phyloP scores from a whole-genome alignment of 2,113 vertebrate species.

The Engystomops pustulosus region DNA sequence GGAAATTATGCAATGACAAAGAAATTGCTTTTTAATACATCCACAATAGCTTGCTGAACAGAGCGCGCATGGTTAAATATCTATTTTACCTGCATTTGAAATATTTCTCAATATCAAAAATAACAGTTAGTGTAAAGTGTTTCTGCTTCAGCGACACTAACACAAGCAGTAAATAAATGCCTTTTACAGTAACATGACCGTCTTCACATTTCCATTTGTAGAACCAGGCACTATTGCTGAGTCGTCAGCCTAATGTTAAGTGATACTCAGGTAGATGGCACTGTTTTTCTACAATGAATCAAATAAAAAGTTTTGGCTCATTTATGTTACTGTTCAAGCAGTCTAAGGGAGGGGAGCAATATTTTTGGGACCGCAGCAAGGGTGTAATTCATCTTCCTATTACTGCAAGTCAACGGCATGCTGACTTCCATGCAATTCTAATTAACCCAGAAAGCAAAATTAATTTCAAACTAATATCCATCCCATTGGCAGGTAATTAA shows the following conservation, averaged over 20 bases:
- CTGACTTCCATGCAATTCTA: conserved; percentile 58
- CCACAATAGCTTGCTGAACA: neutral
- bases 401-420: conserved; percentile 55
- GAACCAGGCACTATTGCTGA: neutral
- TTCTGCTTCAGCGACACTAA: neutral
- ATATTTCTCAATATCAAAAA: neutral
- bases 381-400: conserved; percentile 59
- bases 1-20: neutral
- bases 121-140: neutral
- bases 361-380: conserved; percentile 48
- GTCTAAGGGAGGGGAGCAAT: conserved; percentile 47
- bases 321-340: conserved; percentile 24
- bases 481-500: conserved; percentile 59
- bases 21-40: neutral
- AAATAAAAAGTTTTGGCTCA: conserved; percentile 40
- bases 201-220: neutral
- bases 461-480: conserved; percentile 59
- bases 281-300: conserved; percentile 43
- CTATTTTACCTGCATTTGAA: neutral
- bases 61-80: neutral
- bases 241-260: conserved; percentile 1
- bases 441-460: conserved; percentile 60
- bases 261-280: conserved; percentile 45
- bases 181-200: neutral
- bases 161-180: neutral